These are phyloP conservation scores for Neodiprion fabricii DNA, from an alignment of 1,140 invertebrate genomes.

Conservation along the genomic window DNA sequence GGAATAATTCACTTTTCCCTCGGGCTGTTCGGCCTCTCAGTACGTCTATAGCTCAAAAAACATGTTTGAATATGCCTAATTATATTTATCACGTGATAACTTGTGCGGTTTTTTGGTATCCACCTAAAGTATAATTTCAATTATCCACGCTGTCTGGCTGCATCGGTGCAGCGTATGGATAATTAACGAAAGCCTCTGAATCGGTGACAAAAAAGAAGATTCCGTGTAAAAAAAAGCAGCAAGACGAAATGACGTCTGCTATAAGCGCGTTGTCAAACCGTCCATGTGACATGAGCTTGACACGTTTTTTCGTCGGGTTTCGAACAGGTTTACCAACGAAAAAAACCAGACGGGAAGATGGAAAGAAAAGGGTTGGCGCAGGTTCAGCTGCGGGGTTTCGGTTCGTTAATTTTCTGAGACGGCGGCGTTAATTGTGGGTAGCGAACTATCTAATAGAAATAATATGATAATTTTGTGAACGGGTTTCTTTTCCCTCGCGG, in stretches of 20 bases:
- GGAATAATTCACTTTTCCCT: too few relatives aligned
- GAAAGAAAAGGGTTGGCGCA: slow-evolving; percentile 28
- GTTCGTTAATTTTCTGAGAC: slow-evolving; percentile 54
- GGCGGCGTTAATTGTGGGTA: slow-evolving; percentile 57
- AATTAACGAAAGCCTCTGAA: neutral
- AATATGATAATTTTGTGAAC: slow-evolving; percentile 56
- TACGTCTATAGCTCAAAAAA: neutral
- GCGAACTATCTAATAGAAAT: slow-evolving; percentile 58
- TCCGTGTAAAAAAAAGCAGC: neutral
- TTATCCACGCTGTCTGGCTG: neutral
- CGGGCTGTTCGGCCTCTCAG: too few relatives aligned
- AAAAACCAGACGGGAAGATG: slow-evolving; percentile 10
- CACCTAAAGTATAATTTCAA: neutral
- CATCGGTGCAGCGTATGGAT: neutral
- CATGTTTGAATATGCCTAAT: neutral
- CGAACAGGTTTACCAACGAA: slow-evolving; percentile 11
- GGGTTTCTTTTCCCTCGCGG: neutral
- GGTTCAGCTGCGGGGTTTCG: slow-evolving; percentile 33
- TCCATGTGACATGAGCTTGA: neutral
- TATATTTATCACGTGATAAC: slow-evolving; percentile 7
- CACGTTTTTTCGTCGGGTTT: neutral
- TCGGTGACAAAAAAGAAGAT: neutral
- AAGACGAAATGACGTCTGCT: neutral
- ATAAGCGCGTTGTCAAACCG: neutral
- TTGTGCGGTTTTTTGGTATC: neutral